Conservation (phyloP, 2,797 vertebrate genomes). For the Tenualosa thibaudeaui region DNA sequence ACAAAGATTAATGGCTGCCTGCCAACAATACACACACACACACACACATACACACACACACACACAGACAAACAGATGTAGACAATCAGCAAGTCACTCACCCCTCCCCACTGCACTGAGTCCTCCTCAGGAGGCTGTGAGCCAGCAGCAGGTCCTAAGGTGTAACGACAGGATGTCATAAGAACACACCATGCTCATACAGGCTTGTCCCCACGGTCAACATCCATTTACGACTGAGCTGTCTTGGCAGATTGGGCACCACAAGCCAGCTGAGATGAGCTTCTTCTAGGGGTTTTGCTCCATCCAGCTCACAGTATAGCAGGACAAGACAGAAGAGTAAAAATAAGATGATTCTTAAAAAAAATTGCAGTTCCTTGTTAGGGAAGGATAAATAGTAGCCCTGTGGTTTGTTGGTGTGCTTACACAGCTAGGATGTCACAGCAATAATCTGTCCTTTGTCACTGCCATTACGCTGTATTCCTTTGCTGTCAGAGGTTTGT, state of each 20-base stretch:
- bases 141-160: constrained; percentile 63
- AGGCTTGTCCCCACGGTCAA: constrained; percentile 31
- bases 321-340: background rate
- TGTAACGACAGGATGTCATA: constrained; percentile 66
- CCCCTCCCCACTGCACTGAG: constrained; percentile 72
- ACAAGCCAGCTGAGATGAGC: background rate
- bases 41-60: background rate
- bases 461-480: constrained; percentile 27
- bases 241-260: constrained; percentile 1
- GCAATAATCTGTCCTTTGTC: background rate
- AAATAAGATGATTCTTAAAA: background rate
- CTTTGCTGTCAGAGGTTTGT: constrained; percentile 33
- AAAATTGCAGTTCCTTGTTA: background rate
- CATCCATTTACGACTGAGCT: background rate
- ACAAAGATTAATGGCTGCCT: background rate
- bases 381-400: background rate
- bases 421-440: background rate
- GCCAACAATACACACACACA: background rate
- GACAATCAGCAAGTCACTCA: constrained; percentile 53
- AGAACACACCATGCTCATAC: constrained; percentile 49
- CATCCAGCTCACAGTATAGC: background rate
- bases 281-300: background rate
- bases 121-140: constrained; percentile 66
- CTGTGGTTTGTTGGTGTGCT: constrained; percentile 9
- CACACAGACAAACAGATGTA: background rate